These are phyloP conservation scores for Plestiodon gilberti DNA, from an alignment of 2,113 vertebrate genomes.

Conservation along the genomic window DNA sequence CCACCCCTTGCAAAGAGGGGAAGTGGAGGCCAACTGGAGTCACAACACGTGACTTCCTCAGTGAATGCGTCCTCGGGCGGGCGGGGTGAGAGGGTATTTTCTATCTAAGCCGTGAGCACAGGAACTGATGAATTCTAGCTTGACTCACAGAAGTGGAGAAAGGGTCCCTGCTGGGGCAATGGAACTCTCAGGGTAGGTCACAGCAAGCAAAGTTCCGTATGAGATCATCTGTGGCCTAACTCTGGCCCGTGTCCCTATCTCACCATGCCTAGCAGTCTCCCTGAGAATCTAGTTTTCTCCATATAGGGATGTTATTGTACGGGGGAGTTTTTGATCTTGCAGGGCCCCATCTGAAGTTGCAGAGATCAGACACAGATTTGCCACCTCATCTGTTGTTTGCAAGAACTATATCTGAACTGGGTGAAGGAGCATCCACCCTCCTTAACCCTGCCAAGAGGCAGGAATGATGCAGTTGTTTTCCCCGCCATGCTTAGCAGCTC, in stretches of 20 bases:
- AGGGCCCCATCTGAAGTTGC: too few relatives aligned
- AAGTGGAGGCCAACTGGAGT: background rate
- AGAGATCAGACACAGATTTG: background rate
- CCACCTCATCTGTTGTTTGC: background rate
- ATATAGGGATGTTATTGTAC: too few relatives aligned
- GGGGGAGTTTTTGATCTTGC: too few relatives aligned
- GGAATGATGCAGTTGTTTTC: background rate
- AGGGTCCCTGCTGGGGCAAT: too few relatives aligned
- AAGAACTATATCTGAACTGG: background rate
- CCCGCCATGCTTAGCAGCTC: too few relatives aligned
- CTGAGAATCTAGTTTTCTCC: background rate
- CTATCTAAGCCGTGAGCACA: background rate
- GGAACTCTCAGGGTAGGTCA: background rate
- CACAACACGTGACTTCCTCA: background rate
- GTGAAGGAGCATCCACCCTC: background rate
- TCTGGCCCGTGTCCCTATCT: background rate
- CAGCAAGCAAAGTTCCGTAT: fast-evolving
- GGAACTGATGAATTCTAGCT: too few relatives aligned
- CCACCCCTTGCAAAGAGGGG: too few relatives aligned
- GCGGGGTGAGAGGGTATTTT: background rate
- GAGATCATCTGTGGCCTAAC: too few relatives aligned
- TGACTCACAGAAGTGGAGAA: background rate
- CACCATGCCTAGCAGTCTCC: too few relatives aligned
- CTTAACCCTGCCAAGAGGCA: background rate
- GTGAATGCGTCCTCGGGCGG: background rate